phyloP scores from a whole-genome alignment of 1,140 invertebrate genomes.

The Caenorhabditis inopinata region DNA sequence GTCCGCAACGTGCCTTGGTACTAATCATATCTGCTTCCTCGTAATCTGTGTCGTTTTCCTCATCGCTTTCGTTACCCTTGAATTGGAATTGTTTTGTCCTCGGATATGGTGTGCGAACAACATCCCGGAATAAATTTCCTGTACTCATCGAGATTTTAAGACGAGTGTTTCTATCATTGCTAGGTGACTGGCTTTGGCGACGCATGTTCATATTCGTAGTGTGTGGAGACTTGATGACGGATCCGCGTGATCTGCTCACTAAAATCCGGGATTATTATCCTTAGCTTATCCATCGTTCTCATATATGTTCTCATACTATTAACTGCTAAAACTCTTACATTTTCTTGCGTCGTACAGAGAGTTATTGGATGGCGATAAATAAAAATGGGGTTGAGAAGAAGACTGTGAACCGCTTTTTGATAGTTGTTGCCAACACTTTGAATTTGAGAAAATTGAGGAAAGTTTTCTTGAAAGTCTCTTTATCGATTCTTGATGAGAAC shows the following conservation, averaged over 20 bases:
- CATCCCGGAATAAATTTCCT: not conserved
- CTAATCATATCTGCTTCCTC: not conserved
- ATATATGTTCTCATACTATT: too few relatives aligned
- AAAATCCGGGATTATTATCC: not conserved
- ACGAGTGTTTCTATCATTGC: not conserved
- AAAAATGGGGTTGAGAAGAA: conserved; percentile 19
- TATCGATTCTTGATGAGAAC: conserved; percentile 44
- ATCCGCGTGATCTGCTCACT: not conserved
- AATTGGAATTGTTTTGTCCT: not conserved
- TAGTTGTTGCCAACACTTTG: not conserved
- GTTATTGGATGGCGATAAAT: conserved; percentile 31
- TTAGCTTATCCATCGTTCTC: not conserved
- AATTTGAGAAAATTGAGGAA: not conserved
- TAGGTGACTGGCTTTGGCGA: not conserved
- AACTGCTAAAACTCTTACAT: too few relatives aligned
- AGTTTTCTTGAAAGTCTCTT: conserved; percentile 28
- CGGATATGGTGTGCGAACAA: not conserved
- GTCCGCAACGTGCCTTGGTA: not conserved
- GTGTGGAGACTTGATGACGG: conserved; percentile 3
- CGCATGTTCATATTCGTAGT: not conserved
- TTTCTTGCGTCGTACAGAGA: not conserved
- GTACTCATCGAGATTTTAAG: conserved; percentile 11
- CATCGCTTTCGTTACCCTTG: not conserved
- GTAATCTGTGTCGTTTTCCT: conserved; percentile 1
- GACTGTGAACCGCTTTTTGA: not conserved